A percentile compares a stretch with the other conserved stretches of the same genome.
Conservation (phyloP, 2,888 invertebrate genomes). For the Tenthredo notha region DNA sequence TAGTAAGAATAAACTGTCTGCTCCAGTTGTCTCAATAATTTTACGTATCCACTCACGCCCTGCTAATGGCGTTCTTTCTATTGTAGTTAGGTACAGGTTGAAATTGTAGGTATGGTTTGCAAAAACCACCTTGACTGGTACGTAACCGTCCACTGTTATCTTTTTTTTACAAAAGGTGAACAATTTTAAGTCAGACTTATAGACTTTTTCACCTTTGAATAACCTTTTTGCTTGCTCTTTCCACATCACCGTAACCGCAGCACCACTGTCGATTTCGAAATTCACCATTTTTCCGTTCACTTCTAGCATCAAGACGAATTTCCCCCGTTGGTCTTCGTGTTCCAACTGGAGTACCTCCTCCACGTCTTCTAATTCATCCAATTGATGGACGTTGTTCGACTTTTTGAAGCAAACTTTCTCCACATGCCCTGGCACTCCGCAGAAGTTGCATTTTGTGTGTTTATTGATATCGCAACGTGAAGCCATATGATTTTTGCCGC, state of each 20-base stretch:
- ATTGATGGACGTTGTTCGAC: neutral
- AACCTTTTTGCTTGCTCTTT: conserved; percentile 14
- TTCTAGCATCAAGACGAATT: neutral
- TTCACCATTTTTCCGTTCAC: neutral
- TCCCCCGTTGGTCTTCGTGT: neutral
- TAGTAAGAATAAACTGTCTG: neutral
- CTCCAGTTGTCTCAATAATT: conserved; percentile 30
- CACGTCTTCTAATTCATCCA: conserved; percentile 48
- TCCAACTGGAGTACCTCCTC: conserved; percentile 8
- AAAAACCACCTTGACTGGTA: conserved; percentile 31
- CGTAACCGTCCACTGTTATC: conserved; percentile 55
- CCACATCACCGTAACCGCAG: conserved; percentile 47
- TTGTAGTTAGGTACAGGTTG: conserved; percentile 58
- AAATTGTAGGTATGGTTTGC: conserved; percentile 46
- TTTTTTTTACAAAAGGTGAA: conserved; percentile 56
- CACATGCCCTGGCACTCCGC: conserved; percentile 48
- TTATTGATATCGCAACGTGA: neutral
- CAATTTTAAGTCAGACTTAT: conserved; percentile 55
- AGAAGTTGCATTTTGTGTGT: conserved; percentile 40
- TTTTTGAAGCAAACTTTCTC: conserved; percentile 27
- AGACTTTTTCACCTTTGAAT: conserved; percentile 29
- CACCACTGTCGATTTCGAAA: neutral
- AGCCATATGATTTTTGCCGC: conserved; percentile 47
- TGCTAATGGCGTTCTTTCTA: conserved; percentile 58
- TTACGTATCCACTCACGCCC: conserved; percentile 62